Percentiles rank a stretch among this genome's conserved stretches.
These are phyloP conservation scores for Tiliacea citrago DNA, from an alignment of 2,888 invertebrate genomes.

Conservation along the genomic window DNA sequence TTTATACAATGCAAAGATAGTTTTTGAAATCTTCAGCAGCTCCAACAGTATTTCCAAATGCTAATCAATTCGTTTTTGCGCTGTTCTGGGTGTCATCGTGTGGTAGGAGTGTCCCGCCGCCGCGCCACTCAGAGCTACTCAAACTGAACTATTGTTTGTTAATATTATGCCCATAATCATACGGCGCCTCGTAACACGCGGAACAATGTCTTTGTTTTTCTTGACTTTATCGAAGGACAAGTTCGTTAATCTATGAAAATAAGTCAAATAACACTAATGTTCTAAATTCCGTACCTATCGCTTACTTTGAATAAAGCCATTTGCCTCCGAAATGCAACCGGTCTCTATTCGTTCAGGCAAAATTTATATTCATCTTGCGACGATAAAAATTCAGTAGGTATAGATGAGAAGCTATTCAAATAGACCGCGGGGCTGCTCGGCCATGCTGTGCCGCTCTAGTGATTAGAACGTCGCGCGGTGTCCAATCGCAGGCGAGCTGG, in stretches of 20 bases:
- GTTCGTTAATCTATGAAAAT: conserved; percentile 12
- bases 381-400: conserved; percentile 20
- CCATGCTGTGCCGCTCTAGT: conserved; percentile 10
- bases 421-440: conserved; percentile 6
- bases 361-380: conserved; percentile 16
- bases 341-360: not conserved
- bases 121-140: conserved; percentile 19
- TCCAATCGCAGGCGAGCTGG: conserved; percentile 45
- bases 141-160: conserved; percentile 18
- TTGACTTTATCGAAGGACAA: conserved; percentile 15
- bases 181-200: not conserved
- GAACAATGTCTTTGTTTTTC: conserved; percentile 25
- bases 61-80: too few species aligned
- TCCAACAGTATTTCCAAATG: too few species aligned
- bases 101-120: conserved; percentile 29
- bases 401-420: conserved; percentile 18
- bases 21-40: too few species aligned
- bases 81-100: not conserved
- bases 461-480: conserved; percentile 9
- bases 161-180: conserved; percentile 58
- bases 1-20: too few species aligned
- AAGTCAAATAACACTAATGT: conserved; percentile 1
- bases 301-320: conserved; percentile 6
- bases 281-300: conserved; percentile 1
- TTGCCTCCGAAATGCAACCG: conserved; percentile 18